phyloP scores from a whole-genome alignment of 2,797 vertebrate genomes.

The Psittacula derbiana region DNA sequence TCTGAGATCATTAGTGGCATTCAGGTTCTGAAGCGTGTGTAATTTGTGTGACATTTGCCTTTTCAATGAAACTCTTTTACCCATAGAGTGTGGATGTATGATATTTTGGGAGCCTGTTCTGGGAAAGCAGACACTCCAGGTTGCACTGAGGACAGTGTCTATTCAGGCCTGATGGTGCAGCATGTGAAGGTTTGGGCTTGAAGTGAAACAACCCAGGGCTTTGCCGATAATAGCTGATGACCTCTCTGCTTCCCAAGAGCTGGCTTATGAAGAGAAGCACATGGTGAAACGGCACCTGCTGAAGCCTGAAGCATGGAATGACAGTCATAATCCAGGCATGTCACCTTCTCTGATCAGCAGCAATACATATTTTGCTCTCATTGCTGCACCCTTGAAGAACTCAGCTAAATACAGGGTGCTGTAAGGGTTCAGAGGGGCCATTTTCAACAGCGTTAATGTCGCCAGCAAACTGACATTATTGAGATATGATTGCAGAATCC shows the following conservation, averaged over 20 bases:
- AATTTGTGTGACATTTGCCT: neutral
- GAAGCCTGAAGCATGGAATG: neutral
- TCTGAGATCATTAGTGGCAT: neutral
- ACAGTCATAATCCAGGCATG: neutral
- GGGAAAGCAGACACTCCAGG: neutral
- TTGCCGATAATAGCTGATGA: neutral
- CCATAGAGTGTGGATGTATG: neutral
- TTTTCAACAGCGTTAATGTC: neutral
- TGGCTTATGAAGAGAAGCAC: neutral
- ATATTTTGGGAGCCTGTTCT: neutral
- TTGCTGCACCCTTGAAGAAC: neutral
- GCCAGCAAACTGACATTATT: neutral
- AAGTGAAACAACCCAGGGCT: neutral
- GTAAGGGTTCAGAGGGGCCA: neutral
- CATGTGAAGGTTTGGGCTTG: accelerated
- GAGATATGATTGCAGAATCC: neutral
- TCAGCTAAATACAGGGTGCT: neutral
- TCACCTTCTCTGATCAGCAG: neutral
- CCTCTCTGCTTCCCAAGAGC: neutral
- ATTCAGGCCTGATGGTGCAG: neutral
- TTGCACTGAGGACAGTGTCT: neutral
- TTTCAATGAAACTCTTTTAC: neutral
- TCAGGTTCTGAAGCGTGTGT: neutral
- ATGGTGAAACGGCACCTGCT: neutral
- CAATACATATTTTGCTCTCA: neutral